phyloP scores from a whole-genome alignment of 2,797 vertebrate species.

The Phrynocephalus guinanensis region DNA sequence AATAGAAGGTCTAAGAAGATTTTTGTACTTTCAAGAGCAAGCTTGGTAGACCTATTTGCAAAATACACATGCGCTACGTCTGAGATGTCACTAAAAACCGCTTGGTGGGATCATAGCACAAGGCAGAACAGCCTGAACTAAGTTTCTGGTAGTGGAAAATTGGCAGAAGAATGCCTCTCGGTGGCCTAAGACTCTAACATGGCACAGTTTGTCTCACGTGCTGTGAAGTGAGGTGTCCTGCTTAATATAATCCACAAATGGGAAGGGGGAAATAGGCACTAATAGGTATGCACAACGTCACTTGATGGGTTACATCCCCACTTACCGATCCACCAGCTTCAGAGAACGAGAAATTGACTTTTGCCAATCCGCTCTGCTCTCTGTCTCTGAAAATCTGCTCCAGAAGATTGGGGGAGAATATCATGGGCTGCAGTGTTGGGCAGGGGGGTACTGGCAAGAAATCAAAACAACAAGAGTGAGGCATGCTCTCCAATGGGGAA shows the following conservation, averaged over 20 bases:
- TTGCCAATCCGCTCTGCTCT: neutral
- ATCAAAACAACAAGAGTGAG: too few species aligned
- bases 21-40: neutral
- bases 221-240: neutral
- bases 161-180: neutral
- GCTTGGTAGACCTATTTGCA: neutral
- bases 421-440: neutral
- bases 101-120: neutral
- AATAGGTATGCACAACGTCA: neutral
- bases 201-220: neutral
- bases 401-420: neutral
- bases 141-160: neutral
- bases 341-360: neutral
- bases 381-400: neutral
- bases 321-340: neutral
- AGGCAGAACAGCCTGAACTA: neutral
- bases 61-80: neutral
- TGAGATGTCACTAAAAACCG: neutral
- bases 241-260: neutral
- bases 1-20: constrained; percentile 13
- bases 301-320: neutral
- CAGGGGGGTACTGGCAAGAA: neutral
- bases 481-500: neutral
- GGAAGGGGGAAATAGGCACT: neutral
- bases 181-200: neutral